These are phyloP conservation scores for Antechinus stuartii DNA, from an alignment of 2,113 vertebrate species.

Conservation along the genomic window DNA sequence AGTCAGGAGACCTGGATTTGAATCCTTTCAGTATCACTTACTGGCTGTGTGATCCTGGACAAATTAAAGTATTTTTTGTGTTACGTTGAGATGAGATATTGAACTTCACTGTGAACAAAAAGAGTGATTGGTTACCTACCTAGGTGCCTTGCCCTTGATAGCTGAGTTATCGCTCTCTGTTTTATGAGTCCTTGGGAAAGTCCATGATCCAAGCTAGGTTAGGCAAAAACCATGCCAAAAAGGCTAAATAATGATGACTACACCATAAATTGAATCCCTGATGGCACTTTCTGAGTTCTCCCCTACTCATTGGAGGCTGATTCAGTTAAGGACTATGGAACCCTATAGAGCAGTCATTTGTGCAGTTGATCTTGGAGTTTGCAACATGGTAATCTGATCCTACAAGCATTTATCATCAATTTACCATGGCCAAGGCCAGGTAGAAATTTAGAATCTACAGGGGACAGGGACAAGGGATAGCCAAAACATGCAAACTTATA, in stretches of 20 bases:
- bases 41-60: neutral
- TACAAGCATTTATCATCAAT: neutral
- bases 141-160: neutral
- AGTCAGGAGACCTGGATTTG: neutral
- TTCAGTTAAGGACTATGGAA: neutral
- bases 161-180: neutral
- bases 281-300: neutral
- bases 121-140: neutral
- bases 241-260: neutral
- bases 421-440: neutral
- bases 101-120: neutral
- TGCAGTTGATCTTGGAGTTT: neutral
- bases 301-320: neutral
- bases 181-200: neutral
- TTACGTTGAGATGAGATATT: neutral
- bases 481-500: neutral
- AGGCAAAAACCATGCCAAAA: neutral
- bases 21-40: neutral
- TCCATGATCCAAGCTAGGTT: neutral
- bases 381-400: neutral
- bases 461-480: neutral
- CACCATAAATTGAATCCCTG: neutral
- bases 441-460: neutral
- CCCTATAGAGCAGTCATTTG: neutral
- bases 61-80: neutral